Evolutionary conservation across 2,888 invertebrate species (phyloP).

Genomic region (Scotopteryx bipunctaria): DNA sequence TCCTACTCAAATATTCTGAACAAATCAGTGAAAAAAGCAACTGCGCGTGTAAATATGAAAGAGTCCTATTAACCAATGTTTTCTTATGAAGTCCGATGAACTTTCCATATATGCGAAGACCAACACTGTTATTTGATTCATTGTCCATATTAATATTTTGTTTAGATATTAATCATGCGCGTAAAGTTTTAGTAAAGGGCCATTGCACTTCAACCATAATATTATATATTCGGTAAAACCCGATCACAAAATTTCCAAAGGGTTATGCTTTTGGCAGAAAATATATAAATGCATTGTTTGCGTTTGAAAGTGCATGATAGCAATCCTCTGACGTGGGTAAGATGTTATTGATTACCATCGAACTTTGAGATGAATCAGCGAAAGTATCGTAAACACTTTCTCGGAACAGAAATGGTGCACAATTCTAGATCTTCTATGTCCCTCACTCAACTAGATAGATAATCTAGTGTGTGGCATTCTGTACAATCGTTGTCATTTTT

Average conservation of each 20-base stretch:
- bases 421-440: background rate
- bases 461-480: no score
- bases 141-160: constrained; percentile 42
- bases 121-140: constrained; percentile 44
- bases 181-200: no score
- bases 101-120: constrained; percentile 34
- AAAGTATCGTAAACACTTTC: constrained; percentile 21
- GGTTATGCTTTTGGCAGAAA: constrained; percentile 40
- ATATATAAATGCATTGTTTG: constrained; percentile 34
- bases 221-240: no score
- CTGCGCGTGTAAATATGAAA: background rate
- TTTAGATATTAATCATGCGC: constrained; percentile 44
- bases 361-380: constrained; percentile 27
- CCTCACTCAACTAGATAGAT: background rate
- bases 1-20: background rate
- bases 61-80: constrained; percentile 10
- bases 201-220: constrained; percentile 44
- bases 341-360: constrained; percentile 24
- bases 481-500: no score
- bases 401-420: constrained; percentile 5
- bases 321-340: constrained; percentile 17
- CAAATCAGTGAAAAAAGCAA: background rate
- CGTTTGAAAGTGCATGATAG: constrained; percentile 30
- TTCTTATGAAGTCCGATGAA: constrained; percentile 38
- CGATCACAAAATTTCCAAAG: constrained; percentile 22